Base-by-base conservation (phyloP, 92 coral and sea anemone species). In the Palythoa heliodiscus region DNA sequence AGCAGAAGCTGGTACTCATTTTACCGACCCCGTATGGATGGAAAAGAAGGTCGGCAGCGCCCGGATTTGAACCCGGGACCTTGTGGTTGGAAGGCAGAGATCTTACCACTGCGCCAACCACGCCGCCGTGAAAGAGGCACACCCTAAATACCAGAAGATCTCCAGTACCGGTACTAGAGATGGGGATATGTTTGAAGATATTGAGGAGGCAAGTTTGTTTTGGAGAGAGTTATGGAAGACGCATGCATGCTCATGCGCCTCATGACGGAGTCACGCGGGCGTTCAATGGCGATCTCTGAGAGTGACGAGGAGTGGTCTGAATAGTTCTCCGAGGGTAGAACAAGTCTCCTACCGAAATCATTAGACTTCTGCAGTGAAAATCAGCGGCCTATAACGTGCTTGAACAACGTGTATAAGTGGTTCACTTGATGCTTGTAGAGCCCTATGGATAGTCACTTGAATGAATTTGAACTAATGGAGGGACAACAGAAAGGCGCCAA, bases 351-450 rank as follows among this genome's bases (percentile, higher is more conserved):
- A 11, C 60, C 60, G 15, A 54, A 54, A 17, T 3, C 14, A 54
- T 15, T 15, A 13, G 60, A 54, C 15, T 54, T 91, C 25, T 52
- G 78, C 12, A 88, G 89, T 85, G 91, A 91, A 19, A 91, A 88
- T 83, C 91, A 88, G 60, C 67, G 91, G 12, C 89, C 92, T n/a
- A 91, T 91, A 47, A 91, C 93, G 57, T 88, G 89, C 64, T 76
- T 91, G n/a, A 91, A 91, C 20, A 91, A 53, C 68, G 50, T 54
- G 64, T 88, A 91, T 72, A 88, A 88, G 78, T 91, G 89, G 86
- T 85, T 88, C 47, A 88, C 89, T 0, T 88, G 91, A 29, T 91
- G 93, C 63, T 37, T 88, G 40, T 77, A 76, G 47, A 69, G 47
- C 17, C 89, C 92, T 3, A 88, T 82, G 87, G 87, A 89, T 73